Evolutionary conservation across 2,888 invertebrate genomes (phyloP), one percentile per base, ranked within the genome.

Genomic region (Stramonita haemastoma): DNA sequence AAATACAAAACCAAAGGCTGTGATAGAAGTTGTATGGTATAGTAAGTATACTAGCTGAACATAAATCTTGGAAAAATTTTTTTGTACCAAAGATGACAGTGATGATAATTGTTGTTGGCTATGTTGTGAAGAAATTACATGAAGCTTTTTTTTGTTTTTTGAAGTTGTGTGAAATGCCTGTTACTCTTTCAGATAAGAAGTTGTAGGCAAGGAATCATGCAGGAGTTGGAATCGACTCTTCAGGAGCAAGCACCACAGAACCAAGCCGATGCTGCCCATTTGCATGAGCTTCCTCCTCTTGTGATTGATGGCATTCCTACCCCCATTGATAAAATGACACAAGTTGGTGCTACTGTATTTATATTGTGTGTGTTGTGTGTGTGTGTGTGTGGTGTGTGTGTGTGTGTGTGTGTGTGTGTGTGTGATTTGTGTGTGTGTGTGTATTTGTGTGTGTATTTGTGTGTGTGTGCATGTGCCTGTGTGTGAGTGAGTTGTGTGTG

Each of bases 241-340:
- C 98, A 98, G 17, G 98, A 98, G 95, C 99, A 99, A 96, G 98
- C 98, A 90, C 98, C 99, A 94, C 98, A 98, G 29, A 97, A 98
- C 93, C 97, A 97, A 84, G 97, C 97, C 95, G 99, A 99, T 95
- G 99, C 98, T 97, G 98, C 99, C 8, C 98, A 98, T 92, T 97
- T 99, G 90, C 99, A 99, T 96, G 99, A 99, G 97, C 96, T 99
- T 96, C 99, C 99, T 91, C 98, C 99, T 85, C 97, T 99, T 92
- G 98, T 99, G 94, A 98, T 99, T 95, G 99, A 99, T 96, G 99
- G 99, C 92, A 99, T 99, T 96, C 99, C 99, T 92, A 99, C 99
- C 91, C 99, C 99, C 29, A 99, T 99, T 0, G 99, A 99, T 96
- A 99, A 99, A 97, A 99, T 99, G 99, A 99, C 99, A 79, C 99